phyloP scores from a whole-genome alignment of 2,888 invertebrate species.

The Monoplex corrugatus region DNA sequence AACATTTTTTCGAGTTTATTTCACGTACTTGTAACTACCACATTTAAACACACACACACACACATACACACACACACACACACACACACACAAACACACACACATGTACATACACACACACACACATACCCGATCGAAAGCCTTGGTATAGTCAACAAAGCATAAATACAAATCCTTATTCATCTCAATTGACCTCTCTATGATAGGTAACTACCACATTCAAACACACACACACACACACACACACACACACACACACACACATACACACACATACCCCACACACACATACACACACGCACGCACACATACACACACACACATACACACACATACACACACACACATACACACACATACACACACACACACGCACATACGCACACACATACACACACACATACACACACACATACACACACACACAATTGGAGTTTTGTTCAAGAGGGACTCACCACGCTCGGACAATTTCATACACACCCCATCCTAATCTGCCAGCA shows the following conservation, averaged over 20 bases:
- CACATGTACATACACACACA: neutral
- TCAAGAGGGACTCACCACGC: too few species aligned
- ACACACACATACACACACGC: neutral
- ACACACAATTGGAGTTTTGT: too few species aligned
- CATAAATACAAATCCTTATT: too few species aligned
- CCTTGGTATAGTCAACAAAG: too few species aligned
- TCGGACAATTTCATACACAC: too few species aligned
- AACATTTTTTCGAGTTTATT: too few species aligned
- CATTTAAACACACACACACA: neutral
- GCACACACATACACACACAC: neutral
- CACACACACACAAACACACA: slow-evolving; percentile 19
- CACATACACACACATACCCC: too few species aligned
- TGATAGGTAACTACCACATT: too few species aligned
- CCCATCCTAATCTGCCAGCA: too few species aligned
- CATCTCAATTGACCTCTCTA: too few species aligned
- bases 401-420: too few species aligned
- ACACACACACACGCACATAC: neutral
- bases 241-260: neutral
- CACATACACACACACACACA: slow-evolving; percentile 26
- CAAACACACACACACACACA: neutral
- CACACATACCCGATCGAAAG: slow-evolving; percentile 9
- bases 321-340: slow-evolving; percentile 1
- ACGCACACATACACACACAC: slow-evolving; percentile 14
- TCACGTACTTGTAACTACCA: neutral
- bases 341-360: neutral